Evolutionary conservation across 2,113 vertebrate genomes (phyloP).

Genomic region (Pelodiscus sinensis): DNA sequence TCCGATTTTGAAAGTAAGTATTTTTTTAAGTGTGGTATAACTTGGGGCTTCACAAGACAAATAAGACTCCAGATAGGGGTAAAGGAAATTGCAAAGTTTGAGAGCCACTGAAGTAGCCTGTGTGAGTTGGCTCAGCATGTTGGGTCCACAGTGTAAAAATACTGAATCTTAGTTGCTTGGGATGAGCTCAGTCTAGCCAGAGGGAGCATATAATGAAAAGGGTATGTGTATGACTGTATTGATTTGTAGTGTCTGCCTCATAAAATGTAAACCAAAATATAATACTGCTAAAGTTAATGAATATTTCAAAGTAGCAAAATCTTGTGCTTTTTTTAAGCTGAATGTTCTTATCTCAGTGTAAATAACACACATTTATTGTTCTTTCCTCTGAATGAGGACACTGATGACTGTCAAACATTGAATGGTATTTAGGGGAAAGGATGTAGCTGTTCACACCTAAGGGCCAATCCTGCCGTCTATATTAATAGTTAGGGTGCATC

Average conservation of each 20-base stretch:
- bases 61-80: no score
- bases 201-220: rapidly evolving
- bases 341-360: background rate
- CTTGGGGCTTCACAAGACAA: no score
- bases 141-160: background rate
- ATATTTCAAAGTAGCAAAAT: background rate
- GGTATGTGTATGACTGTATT: rapidly evolving
- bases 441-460: background rate
- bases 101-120: background rate
- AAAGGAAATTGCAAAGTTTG: no score
- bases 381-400: rapidly evolving
- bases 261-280: background rate
- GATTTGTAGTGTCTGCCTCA: background rate
- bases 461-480: background rate
- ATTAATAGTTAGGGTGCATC: background rate
- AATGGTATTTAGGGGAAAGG: background rate
- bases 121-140: background rate
- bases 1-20: no score
- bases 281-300: background rate
- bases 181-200: rapidly evolving
- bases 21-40: no score
- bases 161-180: background rate
- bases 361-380: background rate
- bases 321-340: background rate
- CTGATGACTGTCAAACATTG: background rate